phyloP scores from a whole-genome alignment of 2,888 invertebrate species.

The Caenorhabditis drosophilae region DNA sequence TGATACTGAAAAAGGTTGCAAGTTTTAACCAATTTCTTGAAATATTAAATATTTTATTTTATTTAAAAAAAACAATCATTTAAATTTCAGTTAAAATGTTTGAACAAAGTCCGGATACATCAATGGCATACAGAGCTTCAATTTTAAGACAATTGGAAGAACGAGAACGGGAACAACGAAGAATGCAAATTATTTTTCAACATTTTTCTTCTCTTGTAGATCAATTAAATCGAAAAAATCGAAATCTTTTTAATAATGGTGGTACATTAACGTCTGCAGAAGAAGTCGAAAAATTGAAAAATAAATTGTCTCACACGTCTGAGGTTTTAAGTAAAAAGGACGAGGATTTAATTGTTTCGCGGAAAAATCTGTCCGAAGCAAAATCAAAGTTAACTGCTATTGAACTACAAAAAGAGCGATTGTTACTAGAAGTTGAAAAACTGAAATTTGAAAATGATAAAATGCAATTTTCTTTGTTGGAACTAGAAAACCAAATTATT shows the following conservation, averaged over 20 bases:
- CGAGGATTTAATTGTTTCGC: constrained; percentile 39
- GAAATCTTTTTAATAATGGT: neutral
- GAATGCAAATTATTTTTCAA: constrained; percentile 16
- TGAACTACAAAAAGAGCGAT: constrained; percentile 19
- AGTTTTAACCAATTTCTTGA: too few relatives aligned
- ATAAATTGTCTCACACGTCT: constrained; percentile 52
- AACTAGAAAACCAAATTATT: constrained; percentile 6
- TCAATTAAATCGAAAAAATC: constrained; percentile 6
- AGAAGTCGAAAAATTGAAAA: constrained; percentile 20
- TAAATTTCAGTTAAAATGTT: too few relatives aligned
- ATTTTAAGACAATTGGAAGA: constrained; percentile 17
- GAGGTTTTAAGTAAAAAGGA: constrained; percentile 60
- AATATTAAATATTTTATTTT: too few relatives aligned
- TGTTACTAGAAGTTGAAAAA: constrained; percentile 7
- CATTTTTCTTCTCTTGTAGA: constrained; percentile 21
- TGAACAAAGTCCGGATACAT: too few relatives aligned
- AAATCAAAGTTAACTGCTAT: neutral
- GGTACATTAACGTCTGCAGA: neutral
- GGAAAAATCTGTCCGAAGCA: constrained; percentile 27
- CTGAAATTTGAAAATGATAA: too few relatives aligned
- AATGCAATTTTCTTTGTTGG: too few relatives aligned
- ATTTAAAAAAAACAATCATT: too few relatives aligned
- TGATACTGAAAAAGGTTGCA: too few relatives aligned
- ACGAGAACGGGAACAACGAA: constrained; percentile 14
- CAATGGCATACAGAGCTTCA: neutral